phyloP scores from a whole-genome alignment of 2,797 vertebrate species.

The Phalanger gymnotis region DNA sequence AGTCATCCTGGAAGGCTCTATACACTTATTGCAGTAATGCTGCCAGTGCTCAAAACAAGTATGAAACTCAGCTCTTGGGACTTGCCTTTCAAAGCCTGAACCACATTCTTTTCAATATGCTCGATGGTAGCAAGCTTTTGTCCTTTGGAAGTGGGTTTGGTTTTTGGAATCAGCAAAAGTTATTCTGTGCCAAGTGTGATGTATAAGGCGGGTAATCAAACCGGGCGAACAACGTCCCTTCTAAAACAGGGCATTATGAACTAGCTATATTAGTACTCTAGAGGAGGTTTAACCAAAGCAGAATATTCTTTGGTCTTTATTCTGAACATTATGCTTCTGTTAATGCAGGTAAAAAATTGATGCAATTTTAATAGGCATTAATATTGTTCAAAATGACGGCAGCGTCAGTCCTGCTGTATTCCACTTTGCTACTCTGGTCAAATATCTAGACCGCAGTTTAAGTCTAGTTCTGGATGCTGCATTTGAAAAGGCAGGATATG shows the following conservation, averaged over 20 bases:
- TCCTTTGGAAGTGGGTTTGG: not conserved
- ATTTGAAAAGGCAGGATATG: not conserved
- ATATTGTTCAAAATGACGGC: not conserved
- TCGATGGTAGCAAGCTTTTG: not conserved
- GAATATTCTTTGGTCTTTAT: not conserved
- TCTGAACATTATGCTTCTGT: not conserved
- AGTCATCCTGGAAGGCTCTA: not conserved
- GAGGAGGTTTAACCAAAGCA: not conserved
- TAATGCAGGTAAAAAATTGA: not conserved
- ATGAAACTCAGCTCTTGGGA: not conserved
- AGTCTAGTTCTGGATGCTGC: not conserved
- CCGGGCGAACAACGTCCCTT: not conserved
- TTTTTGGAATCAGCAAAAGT: constrained; percentile 8
- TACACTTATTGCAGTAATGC: not conserved
- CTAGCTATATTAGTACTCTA: not conserved
- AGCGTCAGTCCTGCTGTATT: not conserved
- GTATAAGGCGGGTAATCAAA: not conserved
- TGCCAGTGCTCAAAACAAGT: not conserved
- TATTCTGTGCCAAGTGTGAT: not conserved
- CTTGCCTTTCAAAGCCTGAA: not conserved
- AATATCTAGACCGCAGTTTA: not conserved
- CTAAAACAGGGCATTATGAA: not conserved
- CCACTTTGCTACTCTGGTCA: not conserved
- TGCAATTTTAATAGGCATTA: not conserved
- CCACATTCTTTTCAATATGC: not conserved